A percentile compares a stretch with the other conserved stretches of the same genome.
phyloP scores from a whole-genome alignment of 2,888 invertebrate species.

The Gasteruption jaculator region DNA sequence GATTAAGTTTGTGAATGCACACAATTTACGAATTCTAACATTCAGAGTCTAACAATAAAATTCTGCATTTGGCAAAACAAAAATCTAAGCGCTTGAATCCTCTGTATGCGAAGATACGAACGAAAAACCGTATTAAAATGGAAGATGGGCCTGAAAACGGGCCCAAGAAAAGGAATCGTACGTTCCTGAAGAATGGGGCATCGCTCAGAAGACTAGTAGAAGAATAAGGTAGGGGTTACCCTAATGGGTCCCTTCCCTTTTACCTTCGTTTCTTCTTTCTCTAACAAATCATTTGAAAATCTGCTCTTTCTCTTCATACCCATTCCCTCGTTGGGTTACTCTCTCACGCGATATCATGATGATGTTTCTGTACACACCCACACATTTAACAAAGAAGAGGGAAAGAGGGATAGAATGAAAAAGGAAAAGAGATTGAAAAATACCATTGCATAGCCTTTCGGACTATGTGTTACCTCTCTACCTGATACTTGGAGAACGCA shows the following conservation, averaged over 20 bases:
- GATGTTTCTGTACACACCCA: constrained; percentile 27
- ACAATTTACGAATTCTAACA: too few species aligned
- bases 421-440: too few species aligned
- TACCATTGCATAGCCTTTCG: too few species aligned
- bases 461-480: too few species aligned
- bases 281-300: constrained; percentile 1
- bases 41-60: too few species aligned
- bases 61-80: too few species aligned
- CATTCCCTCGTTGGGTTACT: constrained; percentile 23
- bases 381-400: too few species aligned
- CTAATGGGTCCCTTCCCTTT: constrained; percentile 30
- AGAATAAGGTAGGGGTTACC: constrained; percentile 25
- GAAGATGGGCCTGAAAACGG: constrained; percentile 11
- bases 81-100: too few species aligned
- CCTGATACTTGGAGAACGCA: constrained; percentile 38
- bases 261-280: constrained; percentile 7
- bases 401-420: constrained; percentile 1
- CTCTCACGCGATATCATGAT: constrained; percentile 37
- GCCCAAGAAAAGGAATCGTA: constrained; percentile 17
- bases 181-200: constrained; percentile 23
- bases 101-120: too few species aligned
- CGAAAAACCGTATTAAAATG: neutral
- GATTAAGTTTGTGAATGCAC: too few species aligned
- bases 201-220: constrained; percentile 22
- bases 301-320: constrained; percentile 5